These are phyloP conservation scores for human DNA, from an alignment of 2,113 vertebrate species.

Conservation along the genomic window DNA sequence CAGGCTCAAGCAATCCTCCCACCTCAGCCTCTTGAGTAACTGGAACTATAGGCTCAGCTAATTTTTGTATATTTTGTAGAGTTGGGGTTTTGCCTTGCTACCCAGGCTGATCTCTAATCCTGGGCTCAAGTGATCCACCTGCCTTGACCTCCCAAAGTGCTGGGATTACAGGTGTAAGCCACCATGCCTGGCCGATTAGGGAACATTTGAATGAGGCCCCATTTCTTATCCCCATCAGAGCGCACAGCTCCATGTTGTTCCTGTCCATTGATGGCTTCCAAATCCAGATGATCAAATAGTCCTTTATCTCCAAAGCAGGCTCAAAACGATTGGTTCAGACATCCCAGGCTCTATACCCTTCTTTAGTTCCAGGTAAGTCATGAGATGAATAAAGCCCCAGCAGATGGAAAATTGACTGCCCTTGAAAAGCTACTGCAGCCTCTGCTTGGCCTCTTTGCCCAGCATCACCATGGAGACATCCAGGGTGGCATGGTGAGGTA, in stretches of 20 bases:
- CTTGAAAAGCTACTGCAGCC: constrained; percentile 90
- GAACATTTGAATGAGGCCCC: background rate
- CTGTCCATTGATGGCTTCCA: constrained; percentile 52
- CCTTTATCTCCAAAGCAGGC: constrained; percentile 81
- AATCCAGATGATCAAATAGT: constrained; percentile 46
- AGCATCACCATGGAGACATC: constrained; percentile 86
- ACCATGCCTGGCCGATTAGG: no score
- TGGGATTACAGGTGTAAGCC: no score
- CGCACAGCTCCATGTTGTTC: constrained; percentile 50
- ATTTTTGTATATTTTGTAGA: no score
- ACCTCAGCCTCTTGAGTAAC: no score
- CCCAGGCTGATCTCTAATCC: no score
- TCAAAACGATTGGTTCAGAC: background rate
- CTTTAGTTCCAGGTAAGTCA: constrained; percentile 88
- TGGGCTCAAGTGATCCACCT: no score
- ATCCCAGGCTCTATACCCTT: background rate
- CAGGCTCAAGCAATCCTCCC: no score
- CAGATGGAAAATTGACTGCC: constrained; percentile 91
- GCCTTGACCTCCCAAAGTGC: no score
- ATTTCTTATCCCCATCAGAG: constrained; percentile 57
- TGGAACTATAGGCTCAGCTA: no score
- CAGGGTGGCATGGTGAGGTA: accelerated
- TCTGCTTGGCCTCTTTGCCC: constrained; percentile 89
- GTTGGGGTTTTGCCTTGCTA: no score
- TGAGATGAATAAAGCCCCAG: constrained; percentile 92